These are phyloP conservation scores for Theonella swinhoei DNA, from an alignment of 37 sponge, comb jelly and placozoan species.

Conservation along the genomic window DNA sequence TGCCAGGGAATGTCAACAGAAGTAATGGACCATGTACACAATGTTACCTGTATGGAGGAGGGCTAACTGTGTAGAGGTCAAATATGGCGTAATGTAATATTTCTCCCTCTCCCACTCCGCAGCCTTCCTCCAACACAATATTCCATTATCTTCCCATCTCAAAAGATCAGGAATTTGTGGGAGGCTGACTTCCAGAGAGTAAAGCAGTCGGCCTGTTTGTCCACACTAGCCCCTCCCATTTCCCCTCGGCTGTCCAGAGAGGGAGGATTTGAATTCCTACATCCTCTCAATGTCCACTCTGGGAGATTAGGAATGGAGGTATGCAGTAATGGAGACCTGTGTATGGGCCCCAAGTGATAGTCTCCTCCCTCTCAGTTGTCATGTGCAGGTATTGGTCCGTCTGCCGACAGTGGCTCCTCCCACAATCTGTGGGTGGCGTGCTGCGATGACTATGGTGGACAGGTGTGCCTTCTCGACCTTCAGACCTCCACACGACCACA, in stretches of 20 bases:
- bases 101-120: no score
- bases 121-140: conserved; percentile 46
- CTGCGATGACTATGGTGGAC: conserved; percentile 67
- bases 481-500: conserved; percentile 38
- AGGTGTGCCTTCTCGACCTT: conserved; percentile 63
- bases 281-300: conserved; percentile 57
- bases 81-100: no score
- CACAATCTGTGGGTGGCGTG: conserved; percentile 72
- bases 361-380: conserved; percentile 45
- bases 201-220: conserved; percentile 31
- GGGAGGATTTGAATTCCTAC: conserved; percentile 33
- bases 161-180: conserved; percentile 39
- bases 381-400: conserved; percentile 59
- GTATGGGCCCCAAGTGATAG: neutral
- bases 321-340: neutral
- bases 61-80: no score
- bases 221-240: conserved; percentile 17
- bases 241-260: conserved; percentile 25
- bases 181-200: conserved; percentile 41
- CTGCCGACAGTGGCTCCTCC: conserved; percentile 31
- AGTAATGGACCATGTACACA: no score
- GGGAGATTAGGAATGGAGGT: conserved; percentile 64
- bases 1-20: no score
- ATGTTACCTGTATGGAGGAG: no score
- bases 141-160: conserved; percentile 30